Conservation (phyloP, 2,113 vertebrate genomes). For the Perca schrenkii region DNA sequence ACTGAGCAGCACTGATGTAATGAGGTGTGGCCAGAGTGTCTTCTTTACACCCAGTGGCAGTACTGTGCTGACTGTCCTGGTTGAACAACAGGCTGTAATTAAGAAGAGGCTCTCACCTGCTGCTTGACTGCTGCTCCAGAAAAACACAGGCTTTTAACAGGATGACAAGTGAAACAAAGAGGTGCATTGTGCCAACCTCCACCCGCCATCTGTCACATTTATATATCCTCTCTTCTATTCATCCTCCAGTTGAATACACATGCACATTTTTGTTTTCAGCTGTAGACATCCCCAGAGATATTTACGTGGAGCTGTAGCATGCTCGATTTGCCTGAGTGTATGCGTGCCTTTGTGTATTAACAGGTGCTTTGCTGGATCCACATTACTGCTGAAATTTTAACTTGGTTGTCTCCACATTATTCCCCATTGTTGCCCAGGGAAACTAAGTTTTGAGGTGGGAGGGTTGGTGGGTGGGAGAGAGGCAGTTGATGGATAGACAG, state of each 20-base stretch:
- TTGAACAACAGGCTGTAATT: constrained; percentile 63
- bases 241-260: constrained; percentile 43
- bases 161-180: constrained; percentile 56
- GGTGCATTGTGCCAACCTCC: constrained; percentile 27
- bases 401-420: constrained; percentile 38
- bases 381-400: constrained; percentile 46
- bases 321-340: constrained; percentile 52
- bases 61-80: constrained; percentile 25
- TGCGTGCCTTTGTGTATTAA: constrained; percentile 49
- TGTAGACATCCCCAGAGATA: constrained; percentile 40
- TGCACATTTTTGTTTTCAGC: constrained; percentile 32
- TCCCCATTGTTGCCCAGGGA: constrained; percentile 38
- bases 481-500: constrained; percentile 9
- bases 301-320: constrained; percentile 22
- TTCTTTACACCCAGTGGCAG: constrained; percentile 33
- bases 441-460: constrained; percentile 24
- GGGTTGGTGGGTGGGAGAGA: constrained; percentile 11
- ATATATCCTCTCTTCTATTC: constrained; percentile 27
- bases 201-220: constrained; percentile 25
- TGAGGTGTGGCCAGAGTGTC: constrained; percentile 45
- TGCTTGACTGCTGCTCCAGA: constrained; percentile 24
- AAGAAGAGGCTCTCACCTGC: constrained; percentile 59
- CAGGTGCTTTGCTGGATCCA: constrained; percentile 49
- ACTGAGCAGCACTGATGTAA: constrained; percentile 59
- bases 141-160: constrained; percentile 47